Conservation (phyloP, 2,113 vertebrate genomes). For the Pyxicephalus adspersus region DNA sequence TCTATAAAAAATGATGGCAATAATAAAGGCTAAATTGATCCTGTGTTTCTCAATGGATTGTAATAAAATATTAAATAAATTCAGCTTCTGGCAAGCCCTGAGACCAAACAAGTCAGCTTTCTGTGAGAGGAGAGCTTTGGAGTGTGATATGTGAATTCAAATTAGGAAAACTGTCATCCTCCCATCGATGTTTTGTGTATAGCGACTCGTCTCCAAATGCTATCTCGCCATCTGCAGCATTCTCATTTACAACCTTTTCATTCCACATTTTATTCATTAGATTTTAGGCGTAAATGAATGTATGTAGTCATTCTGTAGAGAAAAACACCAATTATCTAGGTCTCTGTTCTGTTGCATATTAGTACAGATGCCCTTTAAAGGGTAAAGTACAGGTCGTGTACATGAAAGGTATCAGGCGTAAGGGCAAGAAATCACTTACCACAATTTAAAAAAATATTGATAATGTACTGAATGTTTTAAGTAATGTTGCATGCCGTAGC, state of each 20-base stretch:
- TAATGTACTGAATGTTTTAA: too few species aligned
- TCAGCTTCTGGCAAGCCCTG: not conserved
- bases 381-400: too few species aligned
- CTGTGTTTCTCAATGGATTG: too few species aligned
- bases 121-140: not conserved
- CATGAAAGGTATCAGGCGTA: too few species aligned
- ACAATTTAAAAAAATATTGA: too few species aligned
- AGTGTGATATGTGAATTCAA: constrained; percentile 1
- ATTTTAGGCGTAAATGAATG: constrained; percentile 11
- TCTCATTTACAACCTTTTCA: constrained; percentile 24
- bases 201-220: constrained; percentile 20
- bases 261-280: constrained; percentile 28
- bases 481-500: too few species aligned
- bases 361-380: not conserved
- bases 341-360: constrained; percentile 9
- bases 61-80: too few species aligned
- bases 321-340: constrained; percentile 33
- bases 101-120: not conserved
- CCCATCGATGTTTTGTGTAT: constrained; percentile 21
- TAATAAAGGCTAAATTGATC: too few species aligned
- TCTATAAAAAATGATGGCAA: too few species aligned
- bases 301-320: not conserved
- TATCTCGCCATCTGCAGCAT: constrained; percentile 22
- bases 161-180: constrained; percentile 28
- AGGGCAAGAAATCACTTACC: too few species aligned